Evolutionary conservation across 1,140 invertebrate genomes (phyloP), one percentile per base, ranked within the genome.

Genomic region (Trichoplusia ni): DNA sequence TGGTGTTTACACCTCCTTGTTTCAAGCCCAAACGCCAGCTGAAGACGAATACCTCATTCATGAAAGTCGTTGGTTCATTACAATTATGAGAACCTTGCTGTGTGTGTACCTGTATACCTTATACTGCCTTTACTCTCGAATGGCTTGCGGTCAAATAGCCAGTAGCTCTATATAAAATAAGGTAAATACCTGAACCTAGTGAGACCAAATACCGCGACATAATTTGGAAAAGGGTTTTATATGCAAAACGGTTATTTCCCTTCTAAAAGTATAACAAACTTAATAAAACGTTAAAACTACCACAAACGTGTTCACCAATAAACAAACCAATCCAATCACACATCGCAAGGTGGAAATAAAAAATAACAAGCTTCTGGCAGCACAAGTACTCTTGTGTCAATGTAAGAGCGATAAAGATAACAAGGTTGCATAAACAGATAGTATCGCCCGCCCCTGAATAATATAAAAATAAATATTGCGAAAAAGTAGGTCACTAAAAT

Each of bases 401-500:
- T 59, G 56, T 33, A 46, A 27, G 29, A 59, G 11, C 56, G 56
- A 60, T 60, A 47, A 47, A 60, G 56, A 46, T 60, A 60, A 60
- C 56, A 60, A 60, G 56, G 29, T 31, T 46, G 38, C 56, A 47
- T 37, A 47, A 60, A 42, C 47, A 60, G 56, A 60, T 60, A 19
- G 29, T 31, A 60, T 60, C 56, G 42, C 56, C 42, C 42, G 38
- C 56, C 35, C 35, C 56, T 11, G 29, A 60, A n/a, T n/a, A n/a
- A n/a, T n/a, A n/a, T n/a, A n/a, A n/a, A 60, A 31, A 58, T 58
- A 60, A 60, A 60, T 47, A 60, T 47, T 31, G 42, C 29, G 31
- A 37, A 60, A 60, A 60, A 60, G 56, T 60, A 35, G 42, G 56
- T 47, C 56, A 46, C 56, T 29, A 44, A 58, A 58, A 44, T 58